A percentile compares a stretch with the other conserved stretches of the same genome.
These are phyloP conservation scores for Albula goreensis DNA, from an alignment of 2,113 vertebrate genomes.

Conservation along the genomic window DNA sequence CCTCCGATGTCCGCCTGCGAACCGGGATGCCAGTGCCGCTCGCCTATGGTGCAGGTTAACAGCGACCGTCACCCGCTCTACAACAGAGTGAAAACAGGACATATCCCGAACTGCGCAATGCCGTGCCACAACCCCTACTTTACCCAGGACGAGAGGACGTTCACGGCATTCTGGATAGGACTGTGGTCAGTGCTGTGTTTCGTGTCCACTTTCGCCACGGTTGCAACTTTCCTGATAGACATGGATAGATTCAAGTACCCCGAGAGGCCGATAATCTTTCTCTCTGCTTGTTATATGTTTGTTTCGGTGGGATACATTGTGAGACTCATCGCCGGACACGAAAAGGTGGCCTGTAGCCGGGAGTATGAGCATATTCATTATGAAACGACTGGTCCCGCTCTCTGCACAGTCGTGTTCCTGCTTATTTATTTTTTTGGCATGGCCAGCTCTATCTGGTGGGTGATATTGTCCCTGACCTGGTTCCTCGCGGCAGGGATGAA, in stretches of 20 bases:
- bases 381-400: conserved; percentile 85
- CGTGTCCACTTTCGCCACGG: conserved; percentile 85
- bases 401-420: conserved; percentile 91
- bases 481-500: conserved; percentile 88
- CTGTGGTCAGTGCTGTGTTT: conserved; percentile 91
- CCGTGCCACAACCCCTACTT: conserved; percentile 90
- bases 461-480: conserved; percentile 87
- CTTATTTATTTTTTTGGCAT: conserved; percentile 89
- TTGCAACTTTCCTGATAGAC: conserved; percentile 89
- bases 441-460: conserved; percentile 91
- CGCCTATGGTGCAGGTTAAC: conserved; percentile 81
- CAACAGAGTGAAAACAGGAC: conserved; percentile 82
- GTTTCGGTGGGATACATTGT: conserved; percentile 86
- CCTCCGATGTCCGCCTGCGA: conserved; percentile 68
- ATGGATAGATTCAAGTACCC: conserved; percentile 91
- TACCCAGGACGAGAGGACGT: conserved; percentile 81
- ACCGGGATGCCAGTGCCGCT: conserved; percentile 80
- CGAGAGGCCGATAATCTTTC: conserved; percentile 90
- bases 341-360: conserved; percentile 81
- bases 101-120: conserved; percentile 82
- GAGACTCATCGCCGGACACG: conserved; percentile 82
- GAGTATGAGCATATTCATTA: conserved; percentile 80
- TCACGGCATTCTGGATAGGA: conserved; percentile 88
- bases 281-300: conserved; percentile 89
- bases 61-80: conserved; percentile 79